Conservation (phyloP, 2,797 vertebrate genomes). For the Amniataba percoides region DNA sequence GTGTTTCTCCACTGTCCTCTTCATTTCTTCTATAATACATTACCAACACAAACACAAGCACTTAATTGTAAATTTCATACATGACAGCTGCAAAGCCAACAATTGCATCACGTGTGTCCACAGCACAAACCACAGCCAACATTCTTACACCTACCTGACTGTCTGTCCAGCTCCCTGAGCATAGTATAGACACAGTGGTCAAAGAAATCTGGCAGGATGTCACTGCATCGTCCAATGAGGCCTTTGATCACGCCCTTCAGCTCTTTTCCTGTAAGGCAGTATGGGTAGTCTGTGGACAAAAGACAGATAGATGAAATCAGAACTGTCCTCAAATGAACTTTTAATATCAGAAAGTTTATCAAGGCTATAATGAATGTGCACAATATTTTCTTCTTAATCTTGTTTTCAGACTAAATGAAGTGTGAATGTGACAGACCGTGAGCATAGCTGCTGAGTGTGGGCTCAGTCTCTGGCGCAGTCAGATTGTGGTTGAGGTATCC, state of each 20-base stretch:
- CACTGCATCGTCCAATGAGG: constrained; percentile 84
- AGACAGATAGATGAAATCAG: background rate
- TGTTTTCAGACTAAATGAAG: background rate
- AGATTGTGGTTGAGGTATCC: constrained; percentile 96
- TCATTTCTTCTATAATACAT: background rate
- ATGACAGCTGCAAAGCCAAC: background rate
- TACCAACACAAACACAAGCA: background rate
- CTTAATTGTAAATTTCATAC: background rate
- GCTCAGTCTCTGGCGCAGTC: constrained; percentile 87
- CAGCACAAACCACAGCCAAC: background rate
- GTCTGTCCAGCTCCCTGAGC: constrained; percentile 94
- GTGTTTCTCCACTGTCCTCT: background rate
- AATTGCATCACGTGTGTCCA: background rate
- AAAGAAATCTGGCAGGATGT: constrained; percentile 90
- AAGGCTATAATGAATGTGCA: background rate
- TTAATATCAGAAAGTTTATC: background rate
- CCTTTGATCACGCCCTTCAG: constrained; percentile 87
- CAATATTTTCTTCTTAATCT: background rate
- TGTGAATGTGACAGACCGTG: constrained; percentile 81
- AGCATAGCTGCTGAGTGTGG: constrained; percentile 91
- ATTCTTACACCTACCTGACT: constrained; percentile 80
- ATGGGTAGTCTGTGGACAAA: constrained; percentile 90
- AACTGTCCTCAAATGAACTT: background rate
- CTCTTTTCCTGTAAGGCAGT: constrained; percentile 91
- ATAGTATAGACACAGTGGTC: constrained; percentile 95